Evolutionary conservation across 30 jellyfish, hydroid and myxozoan species (phyloP).

Genomic region (Aurelia sp.): DNA sequence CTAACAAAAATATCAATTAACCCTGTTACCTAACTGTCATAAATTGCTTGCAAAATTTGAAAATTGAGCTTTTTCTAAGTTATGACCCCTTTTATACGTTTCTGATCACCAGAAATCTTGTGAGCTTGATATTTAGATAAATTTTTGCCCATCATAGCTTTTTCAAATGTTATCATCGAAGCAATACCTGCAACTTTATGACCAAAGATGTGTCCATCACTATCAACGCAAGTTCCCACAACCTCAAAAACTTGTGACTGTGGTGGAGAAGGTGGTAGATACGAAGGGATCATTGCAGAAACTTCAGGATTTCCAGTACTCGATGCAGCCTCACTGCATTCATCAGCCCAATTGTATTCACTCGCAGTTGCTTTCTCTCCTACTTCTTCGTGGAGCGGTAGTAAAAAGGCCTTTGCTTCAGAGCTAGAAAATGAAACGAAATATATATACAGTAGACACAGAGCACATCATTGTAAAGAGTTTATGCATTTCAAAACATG

Average conservation of each 20-base stretch:
- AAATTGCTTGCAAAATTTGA: too few species aligned
- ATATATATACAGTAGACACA: neutral
- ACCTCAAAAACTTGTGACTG: conserved; percentile 25
- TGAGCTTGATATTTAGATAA: too few species aligned
- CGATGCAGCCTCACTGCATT: neutral
- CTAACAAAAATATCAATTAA: too few species aligned
- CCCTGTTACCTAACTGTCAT: too few species aligned
- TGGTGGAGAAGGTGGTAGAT: conserved; percentile 34
- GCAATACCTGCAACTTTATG: conserved; percentile 40
- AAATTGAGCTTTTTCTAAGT: too few species aligned
- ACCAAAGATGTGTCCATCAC: conserved; percentile 45
- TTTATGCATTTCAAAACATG: too few species aligned
- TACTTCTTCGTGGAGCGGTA: neutral
- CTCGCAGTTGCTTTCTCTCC: neutral
- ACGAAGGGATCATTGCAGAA: neutral
- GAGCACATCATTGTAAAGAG: too few species aligned
- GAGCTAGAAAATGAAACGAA: neutral
- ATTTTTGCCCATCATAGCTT: too few species aligned
- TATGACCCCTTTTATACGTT: too few species aligned
- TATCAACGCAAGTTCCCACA: conserved; percentile 64
- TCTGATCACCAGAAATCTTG: too few species aligned
- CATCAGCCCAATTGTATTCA: neutral
- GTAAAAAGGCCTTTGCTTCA: neutral
- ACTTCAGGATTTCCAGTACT: neutral
- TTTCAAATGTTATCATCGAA: neutral